These are phyloP conservation scores for Halisarca cf. caerulea DNA, from an alignment of 37 sponge, comb jelly and placozoan genomes.

Conservation along the genomic window DNA sequence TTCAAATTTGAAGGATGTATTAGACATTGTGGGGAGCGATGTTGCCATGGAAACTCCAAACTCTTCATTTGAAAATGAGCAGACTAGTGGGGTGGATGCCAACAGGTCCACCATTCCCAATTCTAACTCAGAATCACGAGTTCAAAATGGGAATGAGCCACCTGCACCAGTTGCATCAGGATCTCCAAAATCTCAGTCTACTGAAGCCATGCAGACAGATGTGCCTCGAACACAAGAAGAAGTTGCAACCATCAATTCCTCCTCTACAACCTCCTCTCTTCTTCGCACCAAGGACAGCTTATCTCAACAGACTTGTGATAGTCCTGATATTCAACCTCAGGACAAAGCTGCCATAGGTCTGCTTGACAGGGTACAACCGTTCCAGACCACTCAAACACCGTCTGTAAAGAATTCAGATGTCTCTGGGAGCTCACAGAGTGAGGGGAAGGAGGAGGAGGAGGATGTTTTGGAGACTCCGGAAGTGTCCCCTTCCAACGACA, in stretches of 20 bases:
- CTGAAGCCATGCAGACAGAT: background rate
- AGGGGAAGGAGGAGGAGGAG: background rate
- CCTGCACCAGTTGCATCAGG: background rate
- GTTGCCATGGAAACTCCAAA: background rate
- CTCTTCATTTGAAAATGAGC: background rate
- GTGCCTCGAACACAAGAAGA: background rate
- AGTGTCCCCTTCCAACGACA: background rate
- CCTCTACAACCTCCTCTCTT: background rate
- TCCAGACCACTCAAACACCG: background rate
- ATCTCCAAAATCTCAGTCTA: too few relatives aligned
- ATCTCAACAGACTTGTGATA: background rate
- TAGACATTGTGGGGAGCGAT: background rate
- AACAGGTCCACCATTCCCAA: background rate
- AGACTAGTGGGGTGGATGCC: background rate
- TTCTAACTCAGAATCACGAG: background rate
- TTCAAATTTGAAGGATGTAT: background rate
- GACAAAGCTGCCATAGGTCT: background rate
- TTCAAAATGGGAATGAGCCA: background rate
- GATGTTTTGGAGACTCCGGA: conserved; percentile 11
- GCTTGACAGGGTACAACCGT: background rate
- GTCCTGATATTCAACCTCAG: conserved; percentile 9
- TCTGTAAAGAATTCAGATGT: background rate
- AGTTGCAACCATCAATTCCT: background rate
- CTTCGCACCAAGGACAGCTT: background rate
- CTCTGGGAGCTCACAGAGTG: background rate